phyloP scores from a whole-genome alignment of 2,797 vertebrate species.

The Muscicapa striata region DNA sequence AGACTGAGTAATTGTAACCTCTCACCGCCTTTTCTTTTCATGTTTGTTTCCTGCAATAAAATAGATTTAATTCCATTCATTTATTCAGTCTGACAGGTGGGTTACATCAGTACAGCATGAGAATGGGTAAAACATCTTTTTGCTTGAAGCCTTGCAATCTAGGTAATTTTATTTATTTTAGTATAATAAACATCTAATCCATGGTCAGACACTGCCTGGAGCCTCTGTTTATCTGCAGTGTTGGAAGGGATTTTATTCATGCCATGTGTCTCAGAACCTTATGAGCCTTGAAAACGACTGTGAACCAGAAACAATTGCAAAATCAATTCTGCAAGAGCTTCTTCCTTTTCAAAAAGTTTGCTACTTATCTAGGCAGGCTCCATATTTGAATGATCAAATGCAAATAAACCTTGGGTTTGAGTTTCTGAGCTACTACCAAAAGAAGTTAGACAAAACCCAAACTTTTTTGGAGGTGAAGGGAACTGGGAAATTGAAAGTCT shows the following conservation, averaged over 20 bases:
- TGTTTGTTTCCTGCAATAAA: conserved; percentile 5
- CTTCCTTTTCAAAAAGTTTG: neutral
- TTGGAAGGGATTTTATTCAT: neutral
- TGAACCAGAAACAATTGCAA: neutral
- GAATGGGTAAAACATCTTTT: neutral
- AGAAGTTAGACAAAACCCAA: neutral
- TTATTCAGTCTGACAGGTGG: conserved; percentile 8
- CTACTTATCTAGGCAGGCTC: neutral
- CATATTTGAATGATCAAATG: neutral
- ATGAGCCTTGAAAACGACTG: neutral
- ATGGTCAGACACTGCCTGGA: conserved; percentile 15
- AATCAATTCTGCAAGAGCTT: neutral
- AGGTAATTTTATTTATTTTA: conserved; percentile 48
- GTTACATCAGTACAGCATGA: neutral
- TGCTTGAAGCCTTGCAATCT: conserved; percentile 15
- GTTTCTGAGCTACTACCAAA: neutral
- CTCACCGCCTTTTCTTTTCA: neutral
- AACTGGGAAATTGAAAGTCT: neutral
- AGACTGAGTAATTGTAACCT: neutral
- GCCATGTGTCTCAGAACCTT: neutral
- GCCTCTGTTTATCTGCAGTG: neutral
- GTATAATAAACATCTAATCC: conserved; percentile 15
- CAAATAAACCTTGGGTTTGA: neutral
- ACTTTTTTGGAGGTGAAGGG: neutral
- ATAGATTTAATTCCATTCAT: neutral